Evolutionary conservation across 2,888 invertebrate genomes (phyloP).

Genomic region (Tetragnatha montana): DNA sequence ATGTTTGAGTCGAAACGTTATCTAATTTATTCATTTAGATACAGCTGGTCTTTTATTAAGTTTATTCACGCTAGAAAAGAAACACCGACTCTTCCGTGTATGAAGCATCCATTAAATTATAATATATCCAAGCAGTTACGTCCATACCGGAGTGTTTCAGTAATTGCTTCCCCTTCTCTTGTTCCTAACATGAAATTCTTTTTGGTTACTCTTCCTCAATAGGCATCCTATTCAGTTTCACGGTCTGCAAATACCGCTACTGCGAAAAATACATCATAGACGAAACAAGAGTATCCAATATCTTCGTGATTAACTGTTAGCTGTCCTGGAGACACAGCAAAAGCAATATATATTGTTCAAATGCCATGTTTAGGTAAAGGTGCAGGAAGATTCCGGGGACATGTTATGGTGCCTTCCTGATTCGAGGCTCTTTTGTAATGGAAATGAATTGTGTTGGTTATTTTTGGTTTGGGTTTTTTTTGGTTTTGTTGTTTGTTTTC

Average conservation of each 20-base stretch:
- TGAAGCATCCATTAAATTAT: no score
- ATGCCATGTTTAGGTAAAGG: background rate
- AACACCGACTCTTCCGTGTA: no score
- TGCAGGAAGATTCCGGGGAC: background rate
- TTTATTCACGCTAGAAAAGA: no score
- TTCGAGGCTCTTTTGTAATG: background rate
- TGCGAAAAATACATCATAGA: conserved; percentile 23
- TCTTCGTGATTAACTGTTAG: conserved; percentile 17
- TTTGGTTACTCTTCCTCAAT: background rate
- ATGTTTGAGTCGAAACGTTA: no score
- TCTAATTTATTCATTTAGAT: no score
- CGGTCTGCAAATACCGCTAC: conserved; percentile 20
- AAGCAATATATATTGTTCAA: conserved; percentile 13
- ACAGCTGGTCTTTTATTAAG: no score
- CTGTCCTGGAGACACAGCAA: conserved; percentile 4
- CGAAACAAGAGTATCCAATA: conserved; percentile 9
- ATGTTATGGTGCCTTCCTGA: background rate
- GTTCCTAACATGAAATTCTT: background rate
- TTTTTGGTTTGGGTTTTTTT: background rate
- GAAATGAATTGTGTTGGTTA: background rate
- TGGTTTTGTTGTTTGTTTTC: background rate
- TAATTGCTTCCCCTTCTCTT: background rate
- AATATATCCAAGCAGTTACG: background rate
- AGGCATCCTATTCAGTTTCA: background rate
- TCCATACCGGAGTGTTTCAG: background rate